Base-by-base conservation (phyloP, 2,888 invertebrate genomes). In the Erpobdella octoculata region DNA sequence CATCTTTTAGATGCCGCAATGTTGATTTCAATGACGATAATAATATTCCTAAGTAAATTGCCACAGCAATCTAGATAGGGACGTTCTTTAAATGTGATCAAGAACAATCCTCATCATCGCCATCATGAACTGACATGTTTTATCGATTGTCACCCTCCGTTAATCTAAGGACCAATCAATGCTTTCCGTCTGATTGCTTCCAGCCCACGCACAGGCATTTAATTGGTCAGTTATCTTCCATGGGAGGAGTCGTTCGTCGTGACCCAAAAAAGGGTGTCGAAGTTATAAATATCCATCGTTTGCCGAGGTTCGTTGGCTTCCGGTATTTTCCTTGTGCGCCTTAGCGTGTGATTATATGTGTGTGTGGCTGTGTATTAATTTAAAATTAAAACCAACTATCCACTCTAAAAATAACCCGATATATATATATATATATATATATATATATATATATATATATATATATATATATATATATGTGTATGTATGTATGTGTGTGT, bases 141-240 rank as follows among this genome's bases (percentile, higher is more conserved):
- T 28, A 53, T 53, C 53, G 21, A 8, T 28, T 53, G 53, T 5
- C 53, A 53, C 6, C 53, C 53, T 21, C 53, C 53, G 2, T 53
- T 25, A 53, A 53, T 53, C 28, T 53, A 28, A 1, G 21, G 53
- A 53, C 53, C 21, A 53, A 53, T n/a, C 53, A 53, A 28, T 25
- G n/a, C 28, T 53, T 53, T 25, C 28, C 53, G 53, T 28, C 53
- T n/a, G 21, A 53, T 9, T 28, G 15, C 28, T 53, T 53, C 18
- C 53, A 28, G 28, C 28, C 53, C 28, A 25, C 53, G 53, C 53
- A 5, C 28, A 21, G 28, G 21, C 53, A 28, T 53, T 53, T 53
- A 53, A 53, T 53, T 53, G 53, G 53, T 53, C 53, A 53, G 53
- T 53, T 53, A 53, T 53, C 53, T 53, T 28, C 53, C 21, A 53